Percentiles rank a stretch among this genome's conserved stretches.
These are phyloP conservation scores for Tetropium fuscum DNA, from an alignment of 2,888 invertebrate species.

Conservation along the genomic window DNA sequence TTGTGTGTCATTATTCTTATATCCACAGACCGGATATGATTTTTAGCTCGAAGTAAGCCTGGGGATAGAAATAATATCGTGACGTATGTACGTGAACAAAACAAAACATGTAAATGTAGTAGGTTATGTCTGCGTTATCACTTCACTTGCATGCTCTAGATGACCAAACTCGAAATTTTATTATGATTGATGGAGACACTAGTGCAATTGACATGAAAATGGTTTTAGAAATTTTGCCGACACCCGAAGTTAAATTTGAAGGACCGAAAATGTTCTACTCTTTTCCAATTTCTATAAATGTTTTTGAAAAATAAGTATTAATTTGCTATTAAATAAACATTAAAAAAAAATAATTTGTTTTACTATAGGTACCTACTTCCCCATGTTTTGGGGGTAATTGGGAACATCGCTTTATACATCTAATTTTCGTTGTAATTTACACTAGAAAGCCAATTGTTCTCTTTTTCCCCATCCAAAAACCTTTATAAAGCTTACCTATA, in stretches of 20 bases:
- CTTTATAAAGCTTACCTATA: neutral
- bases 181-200: neutral
- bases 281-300: neutral
- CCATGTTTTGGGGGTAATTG: neutral
- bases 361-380: neutral
- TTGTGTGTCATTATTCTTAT: neutral
- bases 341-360: neutral
- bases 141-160: neutral
- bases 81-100: too few species aligned
- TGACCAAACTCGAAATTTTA: neutral
- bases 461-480: neutral
- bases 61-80: too few species aligned
- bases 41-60: neutral
- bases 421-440: neutral
- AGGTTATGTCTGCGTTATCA: neutral
- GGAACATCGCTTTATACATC: neutral
- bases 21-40: neutral
- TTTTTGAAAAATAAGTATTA: neutral
- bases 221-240: neutral
- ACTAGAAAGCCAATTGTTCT: neutral
- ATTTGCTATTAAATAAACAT: neutral
- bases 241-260: neutral
- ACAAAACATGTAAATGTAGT: too few species aligned
- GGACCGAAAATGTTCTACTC: neutral
- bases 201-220: neutral